phyloP scores from a whole-genome alignment of 2,888 invertebrate genomes.

The Laothoe populi region DNA sequence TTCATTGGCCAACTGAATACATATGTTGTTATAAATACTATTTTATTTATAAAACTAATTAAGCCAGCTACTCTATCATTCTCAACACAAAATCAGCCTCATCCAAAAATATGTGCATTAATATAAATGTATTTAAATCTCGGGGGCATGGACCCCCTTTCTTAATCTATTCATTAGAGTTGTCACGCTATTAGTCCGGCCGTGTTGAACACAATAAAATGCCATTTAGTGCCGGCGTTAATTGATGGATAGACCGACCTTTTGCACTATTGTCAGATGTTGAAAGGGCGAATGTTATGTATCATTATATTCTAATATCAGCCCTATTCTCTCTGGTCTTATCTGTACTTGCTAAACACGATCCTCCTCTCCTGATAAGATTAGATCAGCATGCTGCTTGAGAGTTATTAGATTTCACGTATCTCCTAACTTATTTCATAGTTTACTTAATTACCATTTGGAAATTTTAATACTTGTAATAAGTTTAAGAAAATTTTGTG shows the following conservation, averaged over 20 bases:
- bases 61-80: not conserved
- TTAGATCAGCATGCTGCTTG: no score
- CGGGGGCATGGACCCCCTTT: not conserved
- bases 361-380: no score
- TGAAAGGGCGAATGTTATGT: not conserved
- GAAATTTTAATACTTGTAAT: no score
- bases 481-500: no score
- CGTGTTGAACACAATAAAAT: conserved; percentile 43
- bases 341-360: no score
- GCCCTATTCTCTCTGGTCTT: no score
- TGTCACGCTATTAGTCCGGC: conserved; percentile 13
- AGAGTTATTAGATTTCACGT: no score
- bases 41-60: not conserved
- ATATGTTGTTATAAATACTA: no score
- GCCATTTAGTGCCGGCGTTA: conserved; percentile 47
- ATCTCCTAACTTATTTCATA: no score
- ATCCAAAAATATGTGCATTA: not conserved
- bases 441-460: no score
- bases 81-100: not conserved
- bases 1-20: no score
- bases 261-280: not conserved
- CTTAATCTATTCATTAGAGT: conserved; percentile 24
- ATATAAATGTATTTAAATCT: conserved; percentile 1
- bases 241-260: conserved; percentile 50
- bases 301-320: not conserved